A percentile compares a stretch with the other conserved stretches of the same genome.
Conservation (phyloP, 1,140 invertebrate genomes). For the Colletes latitarsis region DNA sequence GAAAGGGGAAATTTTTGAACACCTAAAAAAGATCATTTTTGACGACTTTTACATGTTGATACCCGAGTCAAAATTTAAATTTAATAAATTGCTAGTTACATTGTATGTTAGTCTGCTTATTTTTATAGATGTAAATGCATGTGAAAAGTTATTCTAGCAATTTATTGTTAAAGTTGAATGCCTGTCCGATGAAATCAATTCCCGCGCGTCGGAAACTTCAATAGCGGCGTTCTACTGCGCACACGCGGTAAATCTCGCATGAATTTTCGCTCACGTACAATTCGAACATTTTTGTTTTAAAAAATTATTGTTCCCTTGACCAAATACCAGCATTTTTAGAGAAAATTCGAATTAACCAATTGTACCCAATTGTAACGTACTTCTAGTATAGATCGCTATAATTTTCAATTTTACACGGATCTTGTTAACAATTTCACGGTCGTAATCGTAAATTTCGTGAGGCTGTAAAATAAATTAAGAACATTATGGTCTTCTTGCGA, state of each 20-base stretch:
- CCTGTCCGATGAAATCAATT: neutral
- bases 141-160: neutral
- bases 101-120: too few relatives aligned
- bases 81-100: neutral
- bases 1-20: too few relatives aligned
- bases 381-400: neutral
- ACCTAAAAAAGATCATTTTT: too few relatives aligned
- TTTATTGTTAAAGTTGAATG: neutral
- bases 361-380: neutral
- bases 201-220: neutral
- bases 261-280: neutral
- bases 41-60: neutral
- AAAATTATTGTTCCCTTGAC: too few relatives aligned
- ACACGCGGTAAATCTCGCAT: neutral
- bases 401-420: slow-evolving; percentile 26
- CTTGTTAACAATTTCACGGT: neutral
- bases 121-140: too few relatives aligned
- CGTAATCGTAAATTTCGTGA: neutral
- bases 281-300: neutral
- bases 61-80: neutral
- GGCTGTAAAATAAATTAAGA: neutral
- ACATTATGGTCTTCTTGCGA: too few relatives aligned
- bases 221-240: neutral
- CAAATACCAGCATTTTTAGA: too few relatives aligned
- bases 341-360: slow-evolving; percentile 13